Base-by-base conservation (phyloP, 2,888 invertebrate genomes). In the Tuberolachnus salignus region DNA sequence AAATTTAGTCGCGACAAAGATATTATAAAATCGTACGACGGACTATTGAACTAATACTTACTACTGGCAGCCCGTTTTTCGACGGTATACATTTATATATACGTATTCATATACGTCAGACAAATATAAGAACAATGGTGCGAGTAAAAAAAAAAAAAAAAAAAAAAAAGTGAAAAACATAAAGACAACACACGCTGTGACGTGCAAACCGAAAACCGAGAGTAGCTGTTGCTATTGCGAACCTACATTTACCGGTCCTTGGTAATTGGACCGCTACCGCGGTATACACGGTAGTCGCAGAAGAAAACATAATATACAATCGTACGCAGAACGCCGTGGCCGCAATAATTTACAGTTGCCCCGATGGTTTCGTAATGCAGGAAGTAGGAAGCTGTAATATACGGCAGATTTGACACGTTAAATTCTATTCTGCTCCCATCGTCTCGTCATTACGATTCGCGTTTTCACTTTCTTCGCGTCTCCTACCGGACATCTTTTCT, bases 401-500 rank as follows among this genome's bases (percentile, higher is more conserved):
- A 55, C 19, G n/a, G 19, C 69, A 59, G 69, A 78, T 78, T 61
- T 78, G 75, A 78, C 67, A 42, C 66, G 75, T 78, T 34, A 4
- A 6, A 34, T 34, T n/a, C n/a, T n/a, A 6, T 34, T 67, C 16
- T 69, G 51, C 34, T 67, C 42, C 23, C 59, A 13, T 6, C 51
- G 51, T 10, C 9, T 3, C 53, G 21, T 16, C 21, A 51, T 44
- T 53, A 34, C 67, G 16, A 49, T 69, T 61, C 61, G 69, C 61
- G 69, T 69, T 78, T 78, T 78, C 78, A 78, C 78, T 78, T 78
- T 78, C 73, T 78, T 78, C 73, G 53, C 61, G 34, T 61, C 21
- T 34, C 75, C 63, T 34, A 34, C 19, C n/a, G 13, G 14, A 1
- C 44, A 16, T 19, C 74, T 55, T 74, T n/a, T n/a, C n/a, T n/a